These are phyloP conservation scores for Channa striata DNA, from an alignment of 2,797 vertebrate genomes.

Conservation along the genomic window DNA sequence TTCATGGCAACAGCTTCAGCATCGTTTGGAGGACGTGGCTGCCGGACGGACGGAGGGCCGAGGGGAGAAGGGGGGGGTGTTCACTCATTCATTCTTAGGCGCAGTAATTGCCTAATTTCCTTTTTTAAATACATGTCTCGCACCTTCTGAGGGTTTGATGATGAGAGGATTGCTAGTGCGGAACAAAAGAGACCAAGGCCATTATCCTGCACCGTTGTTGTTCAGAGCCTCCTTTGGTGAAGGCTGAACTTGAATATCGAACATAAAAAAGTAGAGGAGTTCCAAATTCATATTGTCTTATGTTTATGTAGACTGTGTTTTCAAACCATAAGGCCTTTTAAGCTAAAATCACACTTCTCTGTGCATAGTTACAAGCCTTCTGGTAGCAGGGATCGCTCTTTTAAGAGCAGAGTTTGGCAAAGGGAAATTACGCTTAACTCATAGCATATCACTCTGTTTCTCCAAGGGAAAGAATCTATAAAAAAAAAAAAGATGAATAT, in stretches of 20 bases:
- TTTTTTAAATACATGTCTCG: constrained; percentile 59
- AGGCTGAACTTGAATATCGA: not conserved
- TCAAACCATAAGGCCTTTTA: not conserved
- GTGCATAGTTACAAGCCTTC: constrained; percentile 21
- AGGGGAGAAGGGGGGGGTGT: constrained; percentile 8
- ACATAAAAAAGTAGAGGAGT: too few relatives aligned
- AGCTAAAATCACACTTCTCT: constrained; percentile 5
- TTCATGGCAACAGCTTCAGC: constrained; percentile 66
- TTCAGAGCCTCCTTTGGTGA: constrained; percentile 54
- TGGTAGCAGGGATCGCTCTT: constrained; percentile 12
- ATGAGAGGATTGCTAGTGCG: constrained; percentile 52
- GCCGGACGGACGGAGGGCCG: not conserved
- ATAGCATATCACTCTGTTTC: constrained; percentile 30
- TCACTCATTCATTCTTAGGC: constrained; percentile 65
- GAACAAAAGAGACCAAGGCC: constrained; percentile 36
- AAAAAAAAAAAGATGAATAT: not conserved
- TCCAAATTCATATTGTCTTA: too few relatives aligned
- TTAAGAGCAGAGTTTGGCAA: constrained; percentile 60
- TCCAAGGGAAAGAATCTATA: too few relatives aligned
- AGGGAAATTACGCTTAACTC: constrained; percentile 30
- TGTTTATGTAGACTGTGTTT: not conserved
- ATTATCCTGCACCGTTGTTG: constrained; percentile 50
- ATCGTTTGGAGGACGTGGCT: constrained; percentile 25
- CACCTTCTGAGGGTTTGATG: constrained; percentile 55
- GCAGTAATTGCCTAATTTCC: constrained; percentile 61